These are phyloP conservation scores for Scleropages formosus DNA, from an alignment of 2,797 vertebrate species.

Conservation along the genomic window DNA sequence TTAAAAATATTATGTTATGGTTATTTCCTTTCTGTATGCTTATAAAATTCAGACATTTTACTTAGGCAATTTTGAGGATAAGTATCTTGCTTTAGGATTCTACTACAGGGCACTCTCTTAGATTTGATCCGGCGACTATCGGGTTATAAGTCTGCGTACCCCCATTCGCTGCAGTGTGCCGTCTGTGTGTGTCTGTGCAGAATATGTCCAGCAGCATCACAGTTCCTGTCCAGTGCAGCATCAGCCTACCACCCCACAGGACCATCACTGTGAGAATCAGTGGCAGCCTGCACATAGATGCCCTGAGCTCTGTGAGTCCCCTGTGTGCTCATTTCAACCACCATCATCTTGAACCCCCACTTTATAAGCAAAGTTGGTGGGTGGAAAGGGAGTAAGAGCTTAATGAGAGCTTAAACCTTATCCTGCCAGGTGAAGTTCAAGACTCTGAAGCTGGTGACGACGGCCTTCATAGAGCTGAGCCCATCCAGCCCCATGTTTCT, in stretches of 20 bases:
- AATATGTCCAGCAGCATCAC: constrained; percentile 84
- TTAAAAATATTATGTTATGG: no score
- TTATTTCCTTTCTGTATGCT: no score
- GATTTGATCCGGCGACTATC: no score
- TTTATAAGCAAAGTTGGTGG: no score
- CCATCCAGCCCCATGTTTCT: constrained; percentile 83
- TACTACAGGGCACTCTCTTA: no score
- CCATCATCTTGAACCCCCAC: neutral
- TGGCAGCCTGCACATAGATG: constrained; percentile 78
- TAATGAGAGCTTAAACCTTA: constrained; percentile 10
- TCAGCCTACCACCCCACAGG: constrained; percentile 76
- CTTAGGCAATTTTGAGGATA: no score
- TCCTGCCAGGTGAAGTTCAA: constrained; percentile 85
- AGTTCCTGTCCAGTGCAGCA: constrained; percentile 77
- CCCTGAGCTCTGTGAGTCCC: constrained; percentile 81
- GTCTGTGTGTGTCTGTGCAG: constrained; percentile 58
- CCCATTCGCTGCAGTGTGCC: neutral
- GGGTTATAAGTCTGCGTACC: no score
- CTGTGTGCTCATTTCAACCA: neutral
- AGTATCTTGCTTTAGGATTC: no score
- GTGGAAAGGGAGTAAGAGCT: neutral
- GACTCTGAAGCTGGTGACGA: constrained; percentile 77
- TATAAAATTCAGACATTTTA: no score
- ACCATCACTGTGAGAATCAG: constrained; percentile 70
- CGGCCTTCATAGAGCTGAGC: constrained; percentile 76